Evolutionary conservation across 2,797 vertebrate species (phyloP).

Genomic region (Halcyon badia): DNA sequence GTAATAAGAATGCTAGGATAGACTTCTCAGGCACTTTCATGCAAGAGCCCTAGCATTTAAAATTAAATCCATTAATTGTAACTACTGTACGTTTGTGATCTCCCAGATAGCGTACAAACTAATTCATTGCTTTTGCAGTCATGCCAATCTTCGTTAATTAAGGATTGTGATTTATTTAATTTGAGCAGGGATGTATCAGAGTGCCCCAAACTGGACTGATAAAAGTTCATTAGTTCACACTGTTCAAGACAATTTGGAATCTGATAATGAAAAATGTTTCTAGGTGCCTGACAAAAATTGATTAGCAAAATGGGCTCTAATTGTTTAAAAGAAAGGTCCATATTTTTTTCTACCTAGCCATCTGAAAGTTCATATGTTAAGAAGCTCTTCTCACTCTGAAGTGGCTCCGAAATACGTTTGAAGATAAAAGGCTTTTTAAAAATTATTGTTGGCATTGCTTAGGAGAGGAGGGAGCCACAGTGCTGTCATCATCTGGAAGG

Average conservation of each 20-base stretch:
- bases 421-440: conserved; percentile 54
- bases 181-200: neutral
- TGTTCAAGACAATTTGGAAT: conserved; percentile 37
- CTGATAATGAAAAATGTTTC: conserved; percentile 23
- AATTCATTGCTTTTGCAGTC: conserved; percentile 69
- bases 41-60: conserved; percentile 54
- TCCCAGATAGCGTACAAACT: conserved; percentile 56
- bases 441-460: conserved; percentile 43
- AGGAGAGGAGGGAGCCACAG: conserved; percentile 11
- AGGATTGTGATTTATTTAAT: conserved; percentile 73
- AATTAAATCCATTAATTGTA: conserved; percentile 79
- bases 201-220: conserved; percentile 53
- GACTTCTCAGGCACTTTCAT: conserved; percentile 66
- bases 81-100: conserved; percentile 69
- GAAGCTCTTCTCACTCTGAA: neutral
- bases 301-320: neutral
- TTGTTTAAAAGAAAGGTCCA: conserved; percentile 29
- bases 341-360: neutral
- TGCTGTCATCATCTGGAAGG: conserved; percentile 19
- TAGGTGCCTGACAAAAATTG: conserved; percentile 34
- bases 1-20: conserved; percentile 70
- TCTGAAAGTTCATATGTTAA: conserved; percentile 26
- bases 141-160: conserved; percentile 66
- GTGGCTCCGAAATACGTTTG: neutral
- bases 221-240: conserved; percentile 53